phyloP scores from a whole-genome alignment of 2,888 invertebrate genomes.

The Lithophane socia region DNA sequence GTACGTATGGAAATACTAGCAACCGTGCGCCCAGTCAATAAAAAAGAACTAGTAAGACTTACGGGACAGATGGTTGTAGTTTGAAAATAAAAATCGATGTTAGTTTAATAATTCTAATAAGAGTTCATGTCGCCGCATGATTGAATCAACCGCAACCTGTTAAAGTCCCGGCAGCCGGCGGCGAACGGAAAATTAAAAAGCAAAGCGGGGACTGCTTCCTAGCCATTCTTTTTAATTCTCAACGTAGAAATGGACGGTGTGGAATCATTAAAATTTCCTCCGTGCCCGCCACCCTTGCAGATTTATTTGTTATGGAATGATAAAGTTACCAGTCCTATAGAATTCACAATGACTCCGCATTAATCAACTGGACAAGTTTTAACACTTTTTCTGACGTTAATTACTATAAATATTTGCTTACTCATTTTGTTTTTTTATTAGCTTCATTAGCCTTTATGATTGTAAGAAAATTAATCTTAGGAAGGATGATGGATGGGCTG shows the following conservation, averaged over 20 bases:
- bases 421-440: slow-evolving; percentile 67
- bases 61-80: neutral
- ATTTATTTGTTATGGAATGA: slow-evolving; percentile 79
- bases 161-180: slow-evolving; percentile 75
- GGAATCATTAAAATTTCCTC: slow-evolving; percentile 87
- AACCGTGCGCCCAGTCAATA: neutral
- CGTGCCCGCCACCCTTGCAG: slow-evolving; percentile 73
- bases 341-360: slow-evolving; percentile 72
- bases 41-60: neutral
- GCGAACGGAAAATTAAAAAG: slow-evolving; percentile 89
- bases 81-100: slow-evolving; percentile 43
- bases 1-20: neutral
- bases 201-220: slow-evolving; percentile 82
- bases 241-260: slow-evolving; percentile 77
- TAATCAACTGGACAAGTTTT: slow-evolving; percentile 55
- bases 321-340: slow-evolving; percentile 72
- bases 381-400: slow-evolving; percentile 66
- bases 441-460: slow-evolving; percentile 72
- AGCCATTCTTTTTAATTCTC: slow-evolving; percentile 88
- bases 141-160: slow-evolving; percentile 81
- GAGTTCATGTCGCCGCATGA: slow-evolving; percentile 68
- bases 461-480: slow-evolving; percentile 71
- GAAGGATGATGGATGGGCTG: slow-evolving; percentile 66
- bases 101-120: slow-evolving; percentile 63
- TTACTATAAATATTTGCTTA: slow-evolving; percentile 72